Evolutionary conservation across 2,888 invertebrate species (phyloP).

Genomic region (Cremastinae sp.): DNA sequence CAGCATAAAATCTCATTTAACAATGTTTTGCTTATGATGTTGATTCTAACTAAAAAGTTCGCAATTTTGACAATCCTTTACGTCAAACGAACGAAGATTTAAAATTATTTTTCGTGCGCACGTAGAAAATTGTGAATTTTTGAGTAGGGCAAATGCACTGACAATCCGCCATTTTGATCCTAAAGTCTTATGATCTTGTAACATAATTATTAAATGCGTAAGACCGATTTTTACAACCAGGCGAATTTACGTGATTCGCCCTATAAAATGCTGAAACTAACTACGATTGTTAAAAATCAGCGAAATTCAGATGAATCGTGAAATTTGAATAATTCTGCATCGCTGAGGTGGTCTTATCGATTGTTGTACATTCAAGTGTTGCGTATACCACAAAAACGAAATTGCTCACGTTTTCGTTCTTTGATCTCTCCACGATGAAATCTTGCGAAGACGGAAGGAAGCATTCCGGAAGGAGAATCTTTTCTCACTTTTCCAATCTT

Average conservation of each 20-base stretch:
- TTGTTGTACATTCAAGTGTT: constrained; percentile 16
- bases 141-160: constrained; percentile 4
- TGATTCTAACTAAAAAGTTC: too few species aligned
- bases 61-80: too few species aligned
- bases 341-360: constrained; percentile 6
- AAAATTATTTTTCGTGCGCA: constrained; percentile 8
- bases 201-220: too few species aligned
- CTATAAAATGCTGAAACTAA: constrained; percentile 11
- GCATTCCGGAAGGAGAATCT: constrained; percentile 43
- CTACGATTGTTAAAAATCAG: constrained; percentile 1
- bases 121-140: too few species aligned
- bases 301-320: background rate
- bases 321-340: background rate
- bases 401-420: constrained; percentile 1
- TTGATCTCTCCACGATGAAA: background rate
- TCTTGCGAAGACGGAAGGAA: constrained; percentile 46
- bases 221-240: too few species aligned
- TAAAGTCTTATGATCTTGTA: too few species aligned
- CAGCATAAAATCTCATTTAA: too few species aligned
- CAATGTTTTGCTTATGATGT: too few species aligned
- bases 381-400: constrained; percentile 23
- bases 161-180: background rate
- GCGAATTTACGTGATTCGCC: too few species aligned
- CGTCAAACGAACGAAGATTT: constrained; percentile 15
- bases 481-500: too few species aligned